Evolutionary conservation across 1,140 invertebrate genomes (phyloP).

Genomic region (Heliconius himera): DNA sequence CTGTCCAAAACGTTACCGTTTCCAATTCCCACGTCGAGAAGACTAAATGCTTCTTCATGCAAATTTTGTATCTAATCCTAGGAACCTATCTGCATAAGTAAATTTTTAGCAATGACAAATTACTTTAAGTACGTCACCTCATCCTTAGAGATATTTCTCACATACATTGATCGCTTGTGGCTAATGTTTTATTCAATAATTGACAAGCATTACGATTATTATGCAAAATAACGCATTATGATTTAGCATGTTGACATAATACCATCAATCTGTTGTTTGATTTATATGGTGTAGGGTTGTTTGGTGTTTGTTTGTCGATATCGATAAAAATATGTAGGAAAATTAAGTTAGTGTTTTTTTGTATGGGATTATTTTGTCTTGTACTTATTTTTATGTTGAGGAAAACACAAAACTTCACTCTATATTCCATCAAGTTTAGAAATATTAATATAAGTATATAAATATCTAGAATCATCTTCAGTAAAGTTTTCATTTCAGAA

Average conservation of each 20-base stretch:
- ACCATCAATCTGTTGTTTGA: constrained; percentile 75
- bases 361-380: neutral
- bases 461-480: neutral
- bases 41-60: constrained; percentile 47
- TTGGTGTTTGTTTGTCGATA: constrained; percentile 42
- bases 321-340: neutral
- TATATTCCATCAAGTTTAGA: too few species aligned
- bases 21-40: constrained; percentile 47
- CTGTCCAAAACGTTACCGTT: constrained; percentile 2
- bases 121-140: constrained; percentile 41
- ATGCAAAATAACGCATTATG: constrained; percentile 72
- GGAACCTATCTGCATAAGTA: constrained; percentile 54
- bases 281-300: constrained; percentile 58
- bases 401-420: too few species aligned
- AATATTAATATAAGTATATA: neutral
- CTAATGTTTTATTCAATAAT: constrained; percentile 75
- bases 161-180: constrained; percentile 56
- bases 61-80: constrained; percentile 54
- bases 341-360: neutral
- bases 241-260: constrained; percentile 78
- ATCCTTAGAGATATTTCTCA: constrained; percentile 50
- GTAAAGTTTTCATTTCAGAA: neutral
- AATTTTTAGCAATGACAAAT: constrained; percentile 74
- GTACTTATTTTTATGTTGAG: too few species aligned
- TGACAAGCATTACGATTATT: constrained; percentile 71